A percentile compares a stretch with the other conserved stretches of the same genome.
phyloP scores from a whole-genome alignment of 2,797 vertebrate genomes.

The Odontamblyopus rebecca region DNA sequence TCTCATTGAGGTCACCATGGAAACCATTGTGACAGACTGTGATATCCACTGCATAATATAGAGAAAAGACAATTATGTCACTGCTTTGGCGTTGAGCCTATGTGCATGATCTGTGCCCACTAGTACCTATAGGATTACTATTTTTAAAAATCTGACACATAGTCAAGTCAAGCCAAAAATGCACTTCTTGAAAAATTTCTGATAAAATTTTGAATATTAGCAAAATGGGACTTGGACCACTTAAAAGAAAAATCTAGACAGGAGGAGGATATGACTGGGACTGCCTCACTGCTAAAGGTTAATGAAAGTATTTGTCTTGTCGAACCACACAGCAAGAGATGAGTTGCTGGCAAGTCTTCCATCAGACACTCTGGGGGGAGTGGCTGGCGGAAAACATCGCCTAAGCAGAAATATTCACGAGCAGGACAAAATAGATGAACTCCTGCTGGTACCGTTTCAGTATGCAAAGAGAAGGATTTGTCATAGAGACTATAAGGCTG shows the following conservation, averaged over 20 bases:
- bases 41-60: slow-evolving; percentile 89
- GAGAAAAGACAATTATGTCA: slow-evolving; percentile 15
- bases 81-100: slow-evolving; percentile 7
- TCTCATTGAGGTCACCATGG: slow-evolving; percentile 98
- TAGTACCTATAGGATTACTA: background rate
- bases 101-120: background rate
- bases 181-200: background rate
- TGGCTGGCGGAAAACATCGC: slow-evolving; percentile 36
- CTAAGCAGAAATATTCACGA: slow-evolving; percentile 56
- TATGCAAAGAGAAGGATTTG: slow-evolving; percentile 39
- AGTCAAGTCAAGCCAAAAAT: slow-evolving; percentile 14
- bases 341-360: slow-evolving; percentile 42
- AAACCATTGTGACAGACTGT: slow-evolving; percentile 97
- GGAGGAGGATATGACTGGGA: slow-evolving; percentile 29
- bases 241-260: slow-evolving; percentile 16
- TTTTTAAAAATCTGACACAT: background rate
- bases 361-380: slow-evolving; percentile 65
- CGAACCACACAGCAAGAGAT: slow-evolving; percentile 48
- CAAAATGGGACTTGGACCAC: slow-evolving; percentile 31
- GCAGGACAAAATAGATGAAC: slow-evolving; percentile 57
- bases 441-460: slow-evolving; percentile 52
- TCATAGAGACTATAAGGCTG: slow-evolving; percentile 29
- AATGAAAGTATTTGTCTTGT: slow-evolving; percentile 70
- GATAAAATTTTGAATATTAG: slow-evolving; percentile 24
- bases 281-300: slow-evolving; percentile 58